phyloP scores from a whole-genome alignment of 2,888 invertebrate species.

The Thysanoteuthis rhombus region DNA sequence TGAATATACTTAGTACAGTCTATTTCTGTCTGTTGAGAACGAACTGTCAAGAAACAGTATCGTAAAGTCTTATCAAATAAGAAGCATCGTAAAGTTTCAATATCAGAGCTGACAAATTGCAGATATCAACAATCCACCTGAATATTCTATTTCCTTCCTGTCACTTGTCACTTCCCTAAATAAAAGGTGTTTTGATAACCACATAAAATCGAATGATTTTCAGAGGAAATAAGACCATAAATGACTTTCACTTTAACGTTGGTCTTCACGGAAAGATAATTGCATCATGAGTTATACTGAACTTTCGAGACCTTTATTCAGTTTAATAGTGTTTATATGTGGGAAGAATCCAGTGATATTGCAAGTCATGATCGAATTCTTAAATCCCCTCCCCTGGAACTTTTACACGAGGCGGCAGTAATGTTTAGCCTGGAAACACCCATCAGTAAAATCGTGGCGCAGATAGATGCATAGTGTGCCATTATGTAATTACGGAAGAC shows the following conservation, averaged over 20 bases:
- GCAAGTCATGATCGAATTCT: not conserved
- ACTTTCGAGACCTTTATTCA: not conserved
- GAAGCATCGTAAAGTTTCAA: too few species aligned
- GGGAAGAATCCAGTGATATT: not conserved
- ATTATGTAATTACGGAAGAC: not conserved
- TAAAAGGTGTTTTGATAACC: not conserved
- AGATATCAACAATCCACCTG: too few species aligned
- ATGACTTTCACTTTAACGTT: not conserved
- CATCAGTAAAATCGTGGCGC: not conserved
- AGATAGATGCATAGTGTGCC: not conserved
- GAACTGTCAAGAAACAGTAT: too few species aligned
- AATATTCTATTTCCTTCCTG: too few species aligned
- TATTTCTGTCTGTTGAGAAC: too few species aligned
- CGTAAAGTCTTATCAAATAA: too few species aligned
- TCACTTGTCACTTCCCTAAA: too few species aligned
- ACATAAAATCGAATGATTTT: not conserved
- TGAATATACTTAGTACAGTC: too few species aligned
- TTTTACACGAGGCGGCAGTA: not conserved
- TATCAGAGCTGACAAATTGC: too few species aligned
- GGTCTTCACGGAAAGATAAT: not conserved
- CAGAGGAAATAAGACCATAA: not conserved
- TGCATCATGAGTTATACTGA: not conserved
- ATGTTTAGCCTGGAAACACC: not conserved
- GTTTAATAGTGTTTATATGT: not conserved
- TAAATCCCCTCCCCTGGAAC: not conserved